These are phyloP conservation scores for Malthinus flaveolus DNA, from an alignment of 2,888 invertebrate species.

Conservation along the genomic window DNA sequence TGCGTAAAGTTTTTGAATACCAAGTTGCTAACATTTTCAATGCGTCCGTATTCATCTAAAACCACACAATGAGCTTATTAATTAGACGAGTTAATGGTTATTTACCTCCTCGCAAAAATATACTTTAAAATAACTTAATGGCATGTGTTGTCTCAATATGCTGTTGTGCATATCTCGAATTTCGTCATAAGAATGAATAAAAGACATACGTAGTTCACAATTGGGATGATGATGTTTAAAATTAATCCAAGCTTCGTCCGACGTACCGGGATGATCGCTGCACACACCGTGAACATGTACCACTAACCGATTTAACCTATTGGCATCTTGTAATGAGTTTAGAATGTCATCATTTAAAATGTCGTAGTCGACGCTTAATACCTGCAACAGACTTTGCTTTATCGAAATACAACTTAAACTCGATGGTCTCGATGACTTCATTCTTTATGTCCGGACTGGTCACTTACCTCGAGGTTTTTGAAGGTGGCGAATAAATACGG, in stretches of 20 bases:
- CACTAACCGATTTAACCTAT: slow-evolving; percentile 62
- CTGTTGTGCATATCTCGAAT: slow-evolving; percentile 63
- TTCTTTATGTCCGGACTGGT: no score
- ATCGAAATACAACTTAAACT: neutral
- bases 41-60: slow-evolving; percentile 59
- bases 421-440: no score
- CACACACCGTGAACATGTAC: slow-evolving; percentile 73
- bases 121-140: slow-evolving; percentile 71
- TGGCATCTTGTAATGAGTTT: slow-evolving; percentile 43
- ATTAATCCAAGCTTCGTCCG: slow-evolving; percentile 65
- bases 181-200: slow-evolving; percentile 72
- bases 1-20: slow-evolving; percentile 59
- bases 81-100: slow-evolving; percentile 14
- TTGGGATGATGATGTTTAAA: slow-evolving; percentile 60
- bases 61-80: slow-evolving; percentile 8
- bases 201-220: slow-evolving; percentile 63
- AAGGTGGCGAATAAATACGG: slow-evolving; percentile 63
- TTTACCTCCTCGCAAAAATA: slow-evolving; percentile 71
- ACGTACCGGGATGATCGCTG: slow-evolving; percentile 64
- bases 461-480: slow-evolving; percentile 58
- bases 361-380: slow-evolving; percentile 62
- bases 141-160: slow-evolving; percentile 70
- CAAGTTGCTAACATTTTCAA: slow-evolving; percentile 59
- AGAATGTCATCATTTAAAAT: slow-evolving; percentile 58
- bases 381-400: slow-evolving; percentile 41